A percentile compares a stretch with the other conserved stretches of the same genome.
Conservation (phyloP, 2,888 invertebrate genomes). For the Drosophila mimica region DNA sequence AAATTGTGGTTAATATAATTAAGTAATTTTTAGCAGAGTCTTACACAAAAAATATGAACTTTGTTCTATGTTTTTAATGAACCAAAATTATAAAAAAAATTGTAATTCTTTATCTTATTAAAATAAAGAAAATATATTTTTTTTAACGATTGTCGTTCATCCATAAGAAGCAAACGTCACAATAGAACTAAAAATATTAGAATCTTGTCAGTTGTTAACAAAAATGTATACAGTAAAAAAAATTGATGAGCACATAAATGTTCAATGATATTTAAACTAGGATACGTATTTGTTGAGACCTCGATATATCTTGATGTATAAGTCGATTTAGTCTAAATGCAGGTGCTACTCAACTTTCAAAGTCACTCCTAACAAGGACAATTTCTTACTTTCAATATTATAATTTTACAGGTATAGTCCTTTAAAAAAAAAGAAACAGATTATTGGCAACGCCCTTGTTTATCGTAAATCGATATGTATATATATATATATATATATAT, state of each 20-base stretch:
- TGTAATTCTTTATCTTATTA: not conserved
- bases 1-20: not conserved
- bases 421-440: not conserved
- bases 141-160: too few species aligned
- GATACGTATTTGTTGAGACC: too few species aligned
- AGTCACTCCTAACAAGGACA: not conserved
- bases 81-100: not conserved
- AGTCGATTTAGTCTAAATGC: not conserved
- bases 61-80: rapidly evolving
- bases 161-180: too few species aligned
- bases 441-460: not conserved
- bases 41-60: not conserved
- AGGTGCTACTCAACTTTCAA: not conserved
- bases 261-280: not conserved
- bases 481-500: too few species aligned
- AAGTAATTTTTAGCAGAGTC: not conserved
- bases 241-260: too few species aligned
- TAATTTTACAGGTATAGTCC: not conserved
- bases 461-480: not conserved
- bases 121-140: too few species aligned
- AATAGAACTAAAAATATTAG: not conserved
- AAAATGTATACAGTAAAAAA: not conserved
- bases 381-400: not conserved
- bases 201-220: not conserved
- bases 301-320: not conserved